phyloP scores from a whole-genome alignment of 1,140 invertebrate genomes.

The Bilobella aurantiaca region DNA sequence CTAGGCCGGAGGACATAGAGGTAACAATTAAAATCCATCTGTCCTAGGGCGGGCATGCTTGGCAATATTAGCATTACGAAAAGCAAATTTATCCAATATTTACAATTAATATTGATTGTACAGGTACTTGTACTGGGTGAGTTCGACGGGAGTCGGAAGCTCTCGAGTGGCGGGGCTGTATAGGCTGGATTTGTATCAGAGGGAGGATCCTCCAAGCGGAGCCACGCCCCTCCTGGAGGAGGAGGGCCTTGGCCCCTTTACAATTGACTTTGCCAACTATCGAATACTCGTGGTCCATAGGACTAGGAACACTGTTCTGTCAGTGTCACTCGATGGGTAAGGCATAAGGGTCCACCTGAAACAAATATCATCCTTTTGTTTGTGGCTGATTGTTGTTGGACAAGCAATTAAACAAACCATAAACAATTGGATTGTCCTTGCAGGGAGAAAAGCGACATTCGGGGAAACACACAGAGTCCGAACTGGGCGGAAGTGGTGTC shows the following conservation, averaged over 20 bases:
- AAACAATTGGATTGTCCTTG: slow-evolving; percentile 33
- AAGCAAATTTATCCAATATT: too few species aligned
- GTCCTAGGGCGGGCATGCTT: too few species aligned
- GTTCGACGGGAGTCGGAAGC: slow-evolving; percentile 41
- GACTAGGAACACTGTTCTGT: slow-evolving; percentile 61
- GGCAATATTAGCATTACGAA: too few species aligned
- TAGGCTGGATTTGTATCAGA: slow-evolving; percentile 62
- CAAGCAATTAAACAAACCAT: too few species aligned
- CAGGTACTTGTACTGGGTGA: slow-evolving; percentile 72
- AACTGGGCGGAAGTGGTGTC: slow-evolving; percentile 67
- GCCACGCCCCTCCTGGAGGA: slow-evolving; percentile 46
- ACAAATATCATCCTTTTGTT: too few species aligned
- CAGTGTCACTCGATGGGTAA: slow-evolving; percentile 69
- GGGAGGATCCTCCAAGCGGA: slow-evolving; percentile 53
- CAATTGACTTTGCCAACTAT: slow-evolving; percentile 69
- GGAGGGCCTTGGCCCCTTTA: slow-evolving; percentile 56
- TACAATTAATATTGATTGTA: too few species aligned
- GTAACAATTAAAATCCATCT: too few species aligned
- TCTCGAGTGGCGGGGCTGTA: slow-evolving; percentile 54
- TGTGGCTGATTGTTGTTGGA: too few species aligned
- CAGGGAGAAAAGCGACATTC: slow-evolving; percentile 58
- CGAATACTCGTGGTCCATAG: slow-evolving; percentile 61
- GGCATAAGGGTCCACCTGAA: too few species aligned
- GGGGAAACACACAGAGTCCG: slow-evolving; percentile 60
- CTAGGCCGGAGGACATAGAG: too few species aligned